phyloP scores from a whole-genome alignment of 2,888 invertebrate species.

The Epinotia nisella region DNA sequence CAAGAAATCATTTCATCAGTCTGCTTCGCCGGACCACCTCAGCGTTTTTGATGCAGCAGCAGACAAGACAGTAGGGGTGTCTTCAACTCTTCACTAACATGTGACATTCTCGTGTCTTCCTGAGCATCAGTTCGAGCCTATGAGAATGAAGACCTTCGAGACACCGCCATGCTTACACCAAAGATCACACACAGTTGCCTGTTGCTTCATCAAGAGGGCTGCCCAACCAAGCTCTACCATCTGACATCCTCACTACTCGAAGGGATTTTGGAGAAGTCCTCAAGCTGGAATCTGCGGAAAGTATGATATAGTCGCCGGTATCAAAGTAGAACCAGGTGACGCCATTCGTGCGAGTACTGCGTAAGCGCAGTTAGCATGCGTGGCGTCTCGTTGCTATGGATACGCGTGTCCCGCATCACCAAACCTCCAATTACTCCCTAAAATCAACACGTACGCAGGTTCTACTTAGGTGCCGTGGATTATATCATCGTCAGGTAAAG shows the following conservation, averaged over 20 bases:
- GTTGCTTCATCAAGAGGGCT: slow-evolving; percentile 12
- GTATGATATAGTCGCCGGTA: neutral
- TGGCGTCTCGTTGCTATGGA: too few relatives aligned
- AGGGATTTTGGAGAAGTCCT: neutral
- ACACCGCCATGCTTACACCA: neutral
- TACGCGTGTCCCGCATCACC: neutral
- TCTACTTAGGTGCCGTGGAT: neutral
- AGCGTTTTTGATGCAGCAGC: neutral
- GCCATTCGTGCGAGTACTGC: neutral
- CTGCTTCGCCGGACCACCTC: neutral
- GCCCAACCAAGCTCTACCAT: neutral
- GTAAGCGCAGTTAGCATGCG: too few relatives aligned
- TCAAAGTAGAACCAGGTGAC: neutral
- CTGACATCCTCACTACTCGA: neutral
- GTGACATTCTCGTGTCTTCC: neutral
- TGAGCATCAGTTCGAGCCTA: neutral
- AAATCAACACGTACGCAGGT: neutral
- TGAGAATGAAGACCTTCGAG: neutral
- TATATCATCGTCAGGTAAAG: neutral
- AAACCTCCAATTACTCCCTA: neutral
- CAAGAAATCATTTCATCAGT: too few relatives aligned
- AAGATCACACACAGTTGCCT: neutral
- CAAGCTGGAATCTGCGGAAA: neutral
- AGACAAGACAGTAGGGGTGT: neutral
- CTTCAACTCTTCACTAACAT: neutral